These are phyloP conservation scores for Ochropacha duplaris DNA, from an alignment of 2,888 invertebrate genomes.

Conservation along the genomic window DNA sequence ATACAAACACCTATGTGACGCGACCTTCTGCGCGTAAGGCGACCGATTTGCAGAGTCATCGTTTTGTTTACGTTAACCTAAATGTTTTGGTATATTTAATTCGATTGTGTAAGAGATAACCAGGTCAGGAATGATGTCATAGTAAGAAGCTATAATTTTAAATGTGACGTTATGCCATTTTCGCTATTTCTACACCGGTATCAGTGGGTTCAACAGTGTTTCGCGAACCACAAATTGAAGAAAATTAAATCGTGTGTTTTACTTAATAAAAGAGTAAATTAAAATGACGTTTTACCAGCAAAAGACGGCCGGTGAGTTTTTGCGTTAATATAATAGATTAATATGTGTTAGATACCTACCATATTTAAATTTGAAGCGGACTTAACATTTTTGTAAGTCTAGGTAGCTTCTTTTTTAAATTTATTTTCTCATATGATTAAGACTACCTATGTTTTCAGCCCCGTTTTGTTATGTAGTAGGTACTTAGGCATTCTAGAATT, in stretches of 20 bases:
- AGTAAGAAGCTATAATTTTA: constrained; percentile 67
- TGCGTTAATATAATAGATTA: background rate
- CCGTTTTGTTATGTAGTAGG: too few relatives aligned
- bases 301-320: constrained; percentile 59
- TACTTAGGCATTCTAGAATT: too few relatives aligned
- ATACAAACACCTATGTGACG: constrained; percentile 24
- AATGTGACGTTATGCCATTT: constrained; percentile 69
- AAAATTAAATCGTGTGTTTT: background rate
- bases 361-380: too few relatives aligned
- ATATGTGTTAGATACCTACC: too few relatives aligned
- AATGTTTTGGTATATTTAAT: constrained; percentile 44
- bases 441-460: too few relatives aligned
- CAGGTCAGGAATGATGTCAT: constrained; percentile 76
- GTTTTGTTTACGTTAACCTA: background rate
- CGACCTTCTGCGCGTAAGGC: constrained; percentile 40
- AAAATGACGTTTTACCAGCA: constrained; percentile 61
- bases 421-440: too few relatives aligned
- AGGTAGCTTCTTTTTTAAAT: too few relatives aligned
- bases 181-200: constrained; percentile 55
- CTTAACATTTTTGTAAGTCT: too few relatives aligned
- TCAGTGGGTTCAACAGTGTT: constrained; percentile 42
- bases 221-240: constrained; percentile 12
- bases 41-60: constrained; percentile 33
- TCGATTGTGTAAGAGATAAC: constrained; percentile 50
- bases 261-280: constrained; percentile 17